These are phyloP conservation scores for Oreohelix idahoensis DNA, from an alignment of 1,140 invertebrate species.

Conservation along the genomic window DNA sequence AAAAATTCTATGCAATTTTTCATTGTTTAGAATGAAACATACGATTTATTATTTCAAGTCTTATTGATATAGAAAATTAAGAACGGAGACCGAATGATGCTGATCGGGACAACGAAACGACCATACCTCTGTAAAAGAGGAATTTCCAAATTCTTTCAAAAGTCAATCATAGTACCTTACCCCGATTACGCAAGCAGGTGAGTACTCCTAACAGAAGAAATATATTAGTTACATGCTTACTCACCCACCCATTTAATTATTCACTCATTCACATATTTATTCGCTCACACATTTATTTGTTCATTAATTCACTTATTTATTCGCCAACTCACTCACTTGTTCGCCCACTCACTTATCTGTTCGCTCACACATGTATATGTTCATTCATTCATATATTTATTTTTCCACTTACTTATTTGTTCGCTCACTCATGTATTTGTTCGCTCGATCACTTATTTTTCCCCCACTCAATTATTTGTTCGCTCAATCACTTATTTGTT, in stretches of 20 bases:
- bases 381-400: not conserved
- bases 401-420: not conserved
- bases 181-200: conserved; percentile 22
- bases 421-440: not conserved
- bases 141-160: not conserved
- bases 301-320: not conserved
- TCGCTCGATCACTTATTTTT: too few relatives aligned
- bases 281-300: not conserved
- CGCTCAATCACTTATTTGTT: too few relatives aligned
- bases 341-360: not conserved
- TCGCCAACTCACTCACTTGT: not conserved
- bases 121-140: not conserved
- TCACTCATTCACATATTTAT: not conserved
- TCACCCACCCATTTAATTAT: not conserved
- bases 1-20: too few relatives aligned
- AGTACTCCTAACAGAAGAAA: not conserved
- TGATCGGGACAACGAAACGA: conserved; percentile 19
- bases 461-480: too few relatives aligned
- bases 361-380: not conserved
- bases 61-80: conserved; percentile 11
- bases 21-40: too few relatives aligned
- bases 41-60: too few relatives aligned
- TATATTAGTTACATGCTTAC: not conserved
- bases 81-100: conserved; percentile 29
- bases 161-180: conserved; percentile 7